Percentiles rank a stretch among this genome's conserved stretches.
Conservation (phyloP, 1,140 invertebrate species). For the Drosophila pruinosa region DNA sequence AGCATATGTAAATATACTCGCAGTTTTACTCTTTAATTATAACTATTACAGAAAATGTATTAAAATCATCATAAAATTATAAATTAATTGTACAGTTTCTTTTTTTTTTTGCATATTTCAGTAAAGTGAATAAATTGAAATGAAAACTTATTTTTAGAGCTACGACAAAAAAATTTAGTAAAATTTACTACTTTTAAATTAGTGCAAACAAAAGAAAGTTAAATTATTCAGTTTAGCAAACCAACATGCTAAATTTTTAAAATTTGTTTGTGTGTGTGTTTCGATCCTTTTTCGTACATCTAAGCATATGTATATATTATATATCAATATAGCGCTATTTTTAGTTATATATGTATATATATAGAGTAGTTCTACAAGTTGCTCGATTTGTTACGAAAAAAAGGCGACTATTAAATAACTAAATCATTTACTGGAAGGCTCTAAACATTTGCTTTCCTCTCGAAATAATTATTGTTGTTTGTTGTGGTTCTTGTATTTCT, state of each 20-base stretch:
- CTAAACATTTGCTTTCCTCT: constrained; percentile 11
- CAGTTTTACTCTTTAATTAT: constrained; percentile 18
- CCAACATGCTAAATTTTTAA: constrained; percentile 6
- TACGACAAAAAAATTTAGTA: constrained; percentile 27
- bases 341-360: constrained; percentile 21
- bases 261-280: constrained; percentile 22
- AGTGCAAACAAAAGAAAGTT: constrained; percentile 34
- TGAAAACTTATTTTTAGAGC: constrained; percentile 39
- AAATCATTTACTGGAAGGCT: constrained; percentile 46
- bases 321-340: constrained; percentile 32
- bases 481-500: constrained; percentile 19
- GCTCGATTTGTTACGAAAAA: constrained; percentile 49
- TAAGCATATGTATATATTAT: constrained; percentile 20
- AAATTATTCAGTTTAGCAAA: constrained; percentile 15
- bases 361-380: constrained; percentile 45
- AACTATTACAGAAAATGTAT: constrained; percentile 44
- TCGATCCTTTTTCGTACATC: constrained; percentile 3
- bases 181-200: constrained; percentile 25
- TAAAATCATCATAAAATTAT: constrained; percentile 24
- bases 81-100: constrained; percentile 18
- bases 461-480: constrained; percentile 30
- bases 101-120: constrained; percentile 25
- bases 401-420: constrained; percentile 53
- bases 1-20: constrained; percentile 15
- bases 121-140: constrained; percentile 6